phyloP scores from a whole-genome alignment of 2,113 vertebrate genomes.

The Zapornia atra region DNA sequence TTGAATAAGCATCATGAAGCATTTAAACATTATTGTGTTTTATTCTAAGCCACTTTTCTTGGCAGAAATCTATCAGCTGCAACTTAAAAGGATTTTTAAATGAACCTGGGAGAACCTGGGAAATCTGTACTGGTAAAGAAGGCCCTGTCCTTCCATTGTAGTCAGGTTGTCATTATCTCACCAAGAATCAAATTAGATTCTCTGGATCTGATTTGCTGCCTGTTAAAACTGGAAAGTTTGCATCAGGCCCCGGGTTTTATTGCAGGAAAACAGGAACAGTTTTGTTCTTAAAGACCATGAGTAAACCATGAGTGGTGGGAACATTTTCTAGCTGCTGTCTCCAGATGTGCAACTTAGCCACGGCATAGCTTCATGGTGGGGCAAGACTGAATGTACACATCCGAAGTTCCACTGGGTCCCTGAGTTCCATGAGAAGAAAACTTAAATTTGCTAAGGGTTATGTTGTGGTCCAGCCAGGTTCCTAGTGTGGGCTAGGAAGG shows the following conservation, averaged over 20 bases:
- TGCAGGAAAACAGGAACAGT: neutral
- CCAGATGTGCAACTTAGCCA: neutral
- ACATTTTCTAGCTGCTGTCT: neutral
- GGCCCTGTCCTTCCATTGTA: neutral
- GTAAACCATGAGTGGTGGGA: neutral
- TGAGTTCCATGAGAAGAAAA: neutral
- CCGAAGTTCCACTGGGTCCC: neutral
- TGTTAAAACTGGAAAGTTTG: neutral
- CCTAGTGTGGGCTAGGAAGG: neutral
- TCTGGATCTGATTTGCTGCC: neutral
- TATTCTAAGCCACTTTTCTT: neutral
- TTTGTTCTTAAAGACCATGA: neutral
- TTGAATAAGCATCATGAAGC: neutral
- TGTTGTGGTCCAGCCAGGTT: neutral
- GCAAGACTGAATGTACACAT: neutral
- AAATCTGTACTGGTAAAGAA: neutral
- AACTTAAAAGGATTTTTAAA: neutral
- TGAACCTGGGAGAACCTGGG: neutral
- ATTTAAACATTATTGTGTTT: neutral
- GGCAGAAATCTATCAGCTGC: neutral
- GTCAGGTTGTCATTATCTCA: neutral
- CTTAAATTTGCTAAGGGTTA: neutral
- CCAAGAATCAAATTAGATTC: neutral
- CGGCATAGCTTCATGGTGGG: neutral
- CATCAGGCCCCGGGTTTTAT: neutral